These are phyloP conservation scores for Callyntrura sp. DNA, from an alignment of 2,888 invertebrate genomes.

Conservation along the genomic window DNA sequence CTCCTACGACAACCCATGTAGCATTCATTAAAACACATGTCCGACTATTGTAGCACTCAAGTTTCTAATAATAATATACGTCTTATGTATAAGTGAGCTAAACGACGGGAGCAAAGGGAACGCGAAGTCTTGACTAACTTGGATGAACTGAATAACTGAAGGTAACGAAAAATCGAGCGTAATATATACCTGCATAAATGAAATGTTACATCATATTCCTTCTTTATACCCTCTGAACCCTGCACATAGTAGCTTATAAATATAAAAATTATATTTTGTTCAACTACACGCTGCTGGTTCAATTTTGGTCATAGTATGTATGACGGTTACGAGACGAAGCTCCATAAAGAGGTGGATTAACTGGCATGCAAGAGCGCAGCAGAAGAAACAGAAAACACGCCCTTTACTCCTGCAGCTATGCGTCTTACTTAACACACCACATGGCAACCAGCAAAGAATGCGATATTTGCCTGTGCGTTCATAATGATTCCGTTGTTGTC, in stretches of 20 bases:
- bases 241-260: background rate
- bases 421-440: background rate
- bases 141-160: background rate
- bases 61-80: background rate
- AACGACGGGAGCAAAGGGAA: background rate
- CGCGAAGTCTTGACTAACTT: background rate
- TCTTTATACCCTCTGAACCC: background rate
- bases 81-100: background rate
- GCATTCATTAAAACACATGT: no score
- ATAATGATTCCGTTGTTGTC: constrained; percentile 10
- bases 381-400: constrained; percentile 58
- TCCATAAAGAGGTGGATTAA: constrained; percentile 14
- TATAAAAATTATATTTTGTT: background rate
- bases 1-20: no score
- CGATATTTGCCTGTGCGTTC: background rate
- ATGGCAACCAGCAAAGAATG: background rate
- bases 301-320: constrained; percentile 2
- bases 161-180: background rate
- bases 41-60: background rate
- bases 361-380: constrained; percentile 27
- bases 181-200: constrained; percentile 27
- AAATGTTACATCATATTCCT: background rate
- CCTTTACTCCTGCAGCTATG: constrained; percentile 71
- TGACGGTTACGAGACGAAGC: background rate
- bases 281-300: background rate